Base-by-base conservation (phyloP, 2,797 vertebrate species). In the Tapirus indicus region DNA sequence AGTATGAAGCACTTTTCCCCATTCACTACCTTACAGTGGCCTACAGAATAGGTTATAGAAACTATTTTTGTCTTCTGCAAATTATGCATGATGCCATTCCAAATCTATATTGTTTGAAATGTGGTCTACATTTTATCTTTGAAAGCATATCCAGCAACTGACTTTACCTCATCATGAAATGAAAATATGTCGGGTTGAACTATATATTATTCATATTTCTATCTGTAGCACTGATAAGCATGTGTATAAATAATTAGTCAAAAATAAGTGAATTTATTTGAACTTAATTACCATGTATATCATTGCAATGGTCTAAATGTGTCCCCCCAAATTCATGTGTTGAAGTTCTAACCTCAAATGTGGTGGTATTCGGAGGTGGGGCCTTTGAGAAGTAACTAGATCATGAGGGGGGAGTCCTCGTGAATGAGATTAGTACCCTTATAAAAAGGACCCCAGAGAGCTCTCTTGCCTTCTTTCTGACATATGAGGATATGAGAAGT, bases 231-330 rank as follows among this genome's bases (percentile, higher is more conserved):
- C 41, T 62, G 25, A 44, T 7, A 72, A 38, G 17, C 21, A 32
- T 68, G 82, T 91, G 5, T 44, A 12, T 64, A 89, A 86, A 60
- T n/a, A 32, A 86, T 47, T 41, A n/a, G 32, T 85, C 56, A 75
- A 84, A 88, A 88, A 74, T 47, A 95, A 60, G 32, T 66, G 78
- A 66, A 80, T 90, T 97, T 32, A 64, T 12, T 87, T 60, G 23
- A 80, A 58, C 13, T 83, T 56, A 54, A 20, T 84, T 69, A 74
- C 6, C 2, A 1, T 29, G 44, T 86, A 29, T 71, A 47, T 71
- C 6, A 47, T 3, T 69, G 13, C 29, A 29, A 66, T 79, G 32
- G 18, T 16, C 18, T 54, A n/a, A 47, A 27, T 56, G 17, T 54
- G 18, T 47, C 21, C 29, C n/a, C 35, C 52, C 8, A 54, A 66